Conservation (phyloP, 2,113 vertebrate species). For the Orthonyx spaldingii region DNA sequence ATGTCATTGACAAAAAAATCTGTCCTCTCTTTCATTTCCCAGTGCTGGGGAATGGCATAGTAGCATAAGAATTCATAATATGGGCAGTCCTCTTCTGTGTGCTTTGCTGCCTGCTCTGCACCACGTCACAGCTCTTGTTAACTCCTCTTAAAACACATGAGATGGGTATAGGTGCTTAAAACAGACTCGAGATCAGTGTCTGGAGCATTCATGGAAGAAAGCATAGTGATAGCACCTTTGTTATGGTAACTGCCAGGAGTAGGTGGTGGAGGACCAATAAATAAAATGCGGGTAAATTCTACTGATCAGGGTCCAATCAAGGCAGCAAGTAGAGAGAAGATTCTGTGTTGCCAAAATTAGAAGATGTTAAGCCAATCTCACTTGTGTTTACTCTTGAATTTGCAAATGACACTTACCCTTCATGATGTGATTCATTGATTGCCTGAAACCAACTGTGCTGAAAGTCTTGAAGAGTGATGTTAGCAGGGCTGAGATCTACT, state of each 20-base stretch:
- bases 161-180: neutral
- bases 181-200: neutral
- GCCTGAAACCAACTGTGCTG: neutral
- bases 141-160: neutral
- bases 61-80: neutral
- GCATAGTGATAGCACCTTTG: neutral
- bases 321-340: neutral
- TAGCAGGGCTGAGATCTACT: neutral
- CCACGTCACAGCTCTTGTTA: neutral
- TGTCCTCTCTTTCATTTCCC: neutral
- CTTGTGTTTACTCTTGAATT: neutral
- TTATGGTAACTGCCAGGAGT: neutral
- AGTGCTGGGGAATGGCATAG: neutral
- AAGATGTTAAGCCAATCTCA: neutral
- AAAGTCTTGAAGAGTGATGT: neutral
- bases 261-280: neutral
- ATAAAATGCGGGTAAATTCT: neutral
- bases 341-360: neutral
- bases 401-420: neutral
- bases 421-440: neutral
- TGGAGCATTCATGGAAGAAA: neutral
- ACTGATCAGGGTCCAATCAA: neutral
- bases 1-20: neutral
- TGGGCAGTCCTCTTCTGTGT: neutral
- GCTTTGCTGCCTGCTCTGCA: neutral